phyloP scores from a whole-genome alignment of 2,797 vertebrate genomes.

The Dallia pectoralis region DNA sequence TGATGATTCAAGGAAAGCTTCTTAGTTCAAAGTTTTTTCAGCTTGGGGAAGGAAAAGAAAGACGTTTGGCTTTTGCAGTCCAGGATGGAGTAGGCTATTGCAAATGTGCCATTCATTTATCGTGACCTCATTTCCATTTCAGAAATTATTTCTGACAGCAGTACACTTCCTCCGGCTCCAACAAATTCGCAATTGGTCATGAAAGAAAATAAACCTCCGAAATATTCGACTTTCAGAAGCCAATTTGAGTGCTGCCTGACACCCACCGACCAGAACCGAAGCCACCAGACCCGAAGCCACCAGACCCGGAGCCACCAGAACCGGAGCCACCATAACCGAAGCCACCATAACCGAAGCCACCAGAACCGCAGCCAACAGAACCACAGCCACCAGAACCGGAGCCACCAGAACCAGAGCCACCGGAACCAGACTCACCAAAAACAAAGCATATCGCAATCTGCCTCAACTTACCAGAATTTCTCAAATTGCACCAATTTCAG shows the following conservation, averaged over 20 bases:
- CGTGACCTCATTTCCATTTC: not conserved
- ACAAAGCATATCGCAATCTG: conserved; percentile 81
- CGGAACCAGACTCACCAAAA: conserved; percentile 31
- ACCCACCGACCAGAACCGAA: conserved; percentile 20
- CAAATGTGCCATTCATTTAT: not conserved
- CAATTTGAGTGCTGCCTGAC: not conserved
- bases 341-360: conserved; percentile 22
- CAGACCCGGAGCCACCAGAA: conserved; percentile 10
- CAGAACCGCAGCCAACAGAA: too few species aligned
- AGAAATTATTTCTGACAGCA: not conserved
- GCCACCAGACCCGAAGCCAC: conserved; percentile 11
- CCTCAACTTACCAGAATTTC: conserved; percentile 85
- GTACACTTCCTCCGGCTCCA: not conserved
- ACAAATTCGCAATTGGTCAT: conserved; percentile 1
- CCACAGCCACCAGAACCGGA: conserved; percentile 21
- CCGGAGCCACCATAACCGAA: conserved; percentile 31
- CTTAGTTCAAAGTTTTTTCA: not conserved
- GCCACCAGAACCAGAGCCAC: too few species aligned
- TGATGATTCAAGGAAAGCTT: not conserved
- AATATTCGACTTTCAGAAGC: conserved; percentile 11
- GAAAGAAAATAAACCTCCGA: conserved; percentile 33
- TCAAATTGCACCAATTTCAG: conserved; percentile 89
- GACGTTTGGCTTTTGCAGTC: not conserved
- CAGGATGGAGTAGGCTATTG: not conserved
- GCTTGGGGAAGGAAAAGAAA: not conserved